A percentile compares a stretch with the other conserved stretches of the same genome.
These are phyloP conservation scores for Amphiura filiformis DNA, from an alignment of 35 echinoderm and acorn worm species.

Conservation along the genomic window DNA sequence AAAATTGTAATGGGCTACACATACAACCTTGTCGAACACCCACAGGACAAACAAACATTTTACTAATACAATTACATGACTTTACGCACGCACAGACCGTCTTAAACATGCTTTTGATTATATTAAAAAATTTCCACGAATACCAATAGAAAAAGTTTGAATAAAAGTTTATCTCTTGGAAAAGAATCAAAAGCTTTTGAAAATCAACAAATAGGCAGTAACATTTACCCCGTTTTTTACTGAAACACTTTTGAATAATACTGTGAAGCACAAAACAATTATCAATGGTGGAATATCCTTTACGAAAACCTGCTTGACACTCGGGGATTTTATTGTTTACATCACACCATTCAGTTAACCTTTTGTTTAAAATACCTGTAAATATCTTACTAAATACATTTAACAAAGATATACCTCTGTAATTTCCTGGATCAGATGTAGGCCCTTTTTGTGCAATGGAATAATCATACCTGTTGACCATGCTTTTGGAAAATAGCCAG, in stretches of 20 bases:
- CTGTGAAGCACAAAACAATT: background rate
- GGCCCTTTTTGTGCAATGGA: background rate
- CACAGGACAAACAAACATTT: background rate
- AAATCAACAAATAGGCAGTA: constrained; percentile 4
- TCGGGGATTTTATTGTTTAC: background rate
- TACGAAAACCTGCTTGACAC: background rate
- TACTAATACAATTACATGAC: background rate
- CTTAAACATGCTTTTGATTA: background rate
- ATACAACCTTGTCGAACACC: background rate
- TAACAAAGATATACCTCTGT: background rate
- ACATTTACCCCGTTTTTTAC: background rate
- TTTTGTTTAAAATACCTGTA: background rate
- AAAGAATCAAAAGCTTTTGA: background rate
- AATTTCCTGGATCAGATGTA: background rate
- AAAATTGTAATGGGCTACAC: background rate
- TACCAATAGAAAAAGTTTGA: background rate
- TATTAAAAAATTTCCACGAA: background rate
- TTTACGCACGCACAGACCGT: background rate
- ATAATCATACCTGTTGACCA: background rate
- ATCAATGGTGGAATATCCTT: background rate
- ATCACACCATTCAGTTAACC: background rate
- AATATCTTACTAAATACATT: background rate
- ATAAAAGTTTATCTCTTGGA: background rate
- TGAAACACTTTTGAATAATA: background rate
- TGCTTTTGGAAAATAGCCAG: background rate